These are phyloP conservation scores for Phoenicopterus ruber DNA, from an alignment of 2,113 vertebrate genomes.

Conservation along the genomic window DNA sequence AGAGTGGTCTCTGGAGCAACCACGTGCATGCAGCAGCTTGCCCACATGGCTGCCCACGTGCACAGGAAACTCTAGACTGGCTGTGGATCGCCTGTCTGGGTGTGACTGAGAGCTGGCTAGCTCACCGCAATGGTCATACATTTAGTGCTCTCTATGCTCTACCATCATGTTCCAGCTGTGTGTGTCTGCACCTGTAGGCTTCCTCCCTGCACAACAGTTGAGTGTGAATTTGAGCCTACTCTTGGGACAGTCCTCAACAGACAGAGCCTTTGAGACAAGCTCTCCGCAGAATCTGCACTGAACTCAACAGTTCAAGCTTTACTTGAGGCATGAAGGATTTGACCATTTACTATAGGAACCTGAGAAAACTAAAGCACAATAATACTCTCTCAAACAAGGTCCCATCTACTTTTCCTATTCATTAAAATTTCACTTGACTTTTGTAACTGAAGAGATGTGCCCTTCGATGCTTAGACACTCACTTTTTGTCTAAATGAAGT, in stretches of 20 bases:
- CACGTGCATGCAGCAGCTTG: rapidly evolving
- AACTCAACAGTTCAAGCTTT: background rate
- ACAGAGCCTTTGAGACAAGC: background rate
- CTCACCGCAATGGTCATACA: rapidly evolving
- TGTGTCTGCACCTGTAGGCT: background rate
- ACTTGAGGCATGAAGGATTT: background rate
- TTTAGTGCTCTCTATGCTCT: background rate
- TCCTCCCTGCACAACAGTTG: background rate
- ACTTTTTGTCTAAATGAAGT: background rate
- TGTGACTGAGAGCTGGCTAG: background rate
- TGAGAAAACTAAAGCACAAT: background rate
- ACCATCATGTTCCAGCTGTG: rapidly evolving
- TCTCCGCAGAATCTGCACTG: background rate
- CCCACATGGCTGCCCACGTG: background rate
- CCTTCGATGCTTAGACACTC: background rate
- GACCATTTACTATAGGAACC: background rate
- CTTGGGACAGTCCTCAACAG: background rate
- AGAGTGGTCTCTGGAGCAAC: background rate
- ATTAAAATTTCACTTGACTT: background rate
- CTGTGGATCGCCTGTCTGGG: background rate
- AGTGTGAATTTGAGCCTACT: background rate
- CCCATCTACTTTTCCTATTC: background rate
- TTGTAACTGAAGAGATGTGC: background rate
- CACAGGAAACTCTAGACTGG: background rate
- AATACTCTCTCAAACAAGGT: background rate